These are phyloP conservation scores for Crotophaga sulcirostris DNA, from an alignment of 2,113 vertebrate genomes.

Conservation along the genomic window DNA sequence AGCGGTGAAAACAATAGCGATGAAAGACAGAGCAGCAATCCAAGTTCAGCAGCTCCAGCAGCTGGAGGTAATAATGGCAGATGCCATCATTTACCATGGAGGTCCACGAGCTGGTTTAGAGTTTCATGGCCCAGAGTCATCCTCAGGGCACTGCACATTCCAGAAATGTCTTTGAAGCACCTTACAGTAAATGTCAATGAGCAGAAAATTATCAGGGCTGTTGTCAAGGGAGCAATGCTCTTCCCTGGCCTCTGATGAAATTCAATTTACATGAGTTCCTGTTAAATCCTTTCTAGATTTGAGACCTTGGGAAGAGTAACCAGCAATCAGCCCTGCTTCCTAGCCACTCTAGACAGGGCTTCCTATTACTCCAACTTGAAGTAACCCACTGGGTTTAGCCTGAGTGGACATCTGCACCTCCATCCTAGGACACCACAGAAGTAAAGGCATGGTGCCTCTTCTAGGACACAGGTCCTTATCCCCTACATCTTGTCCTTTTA, in stretches of 20 bases:
- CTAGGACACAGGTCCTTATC: not conserved
- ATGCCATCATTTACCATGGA: not conserved
- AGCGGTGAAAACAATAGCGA: not conserved
- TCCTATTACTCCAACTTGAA: not conserved
- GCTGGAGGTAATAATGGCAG: not conserved
- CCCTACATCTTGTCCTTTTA: not conserved
- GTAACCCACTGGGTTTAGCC: not conserved
- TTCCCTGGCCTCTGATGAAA: not conserved
- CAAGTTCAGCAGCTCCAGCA: not conserved
- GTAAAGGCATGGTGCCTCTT: not conserved
- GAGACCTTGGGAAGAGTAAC: not conserved
- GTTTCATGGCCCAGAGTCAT: conserved; percentile 11
- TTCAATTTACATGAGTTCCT: not conserved
- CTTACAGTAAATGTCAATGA: not conserved
- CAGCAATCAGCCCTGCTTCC: not conserved
- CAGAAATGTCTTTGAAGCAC: not conserved
- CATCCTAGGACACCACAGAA: not conserved
- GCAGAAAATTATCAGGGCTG: not conserved
- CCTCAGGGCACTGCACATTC: not conserved
- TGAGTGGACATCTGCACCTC: not conserved
- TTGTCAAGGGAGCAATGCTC: not conserved
- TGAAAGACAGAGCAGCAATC: not conserved
- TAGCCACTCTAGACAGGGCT: not conserved
- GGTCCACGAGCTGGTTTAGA: not conserved
- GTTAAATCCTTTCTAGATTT: not conserved